phyloP scores from a whole-genome alignment of 2,113 vertebrate genomes.

The Poeciliopsis turrubarensis region DNA sequence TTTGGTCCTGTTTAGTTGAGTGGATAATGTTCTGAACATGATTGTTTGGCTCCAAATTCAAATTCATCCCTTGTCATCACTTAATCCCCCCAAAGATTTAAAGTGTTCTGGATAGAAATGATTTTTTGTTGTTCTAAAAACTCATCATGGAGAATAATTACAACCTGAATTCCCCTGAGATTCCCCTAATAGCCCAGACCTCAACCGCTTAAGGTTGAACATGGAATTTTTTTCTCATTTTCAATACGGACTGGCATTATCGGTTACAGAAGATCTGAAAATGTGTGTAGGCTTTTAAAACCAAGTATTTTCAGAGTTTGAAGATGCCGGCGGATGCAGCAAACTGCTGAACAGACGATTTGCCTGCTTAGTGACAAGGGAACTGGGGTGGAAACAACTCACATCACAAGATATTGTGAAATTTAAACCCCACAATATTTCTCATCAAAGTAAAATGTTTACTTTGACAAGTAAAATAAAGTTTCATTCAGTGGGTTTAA shows the following conservation, averaged over 20 bases:
- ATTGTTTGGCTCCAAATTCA: constrained; percentile 3
- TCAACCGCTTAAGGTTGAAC: not conserved
- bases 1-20: constrained; percentile 40
- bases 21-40: constrained; percentile 30
- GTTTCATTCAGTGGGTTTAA: no score
- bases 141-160: not conserved
- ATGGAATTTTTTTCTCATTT: not conserved
- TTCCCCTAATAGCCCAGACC: not conserved
- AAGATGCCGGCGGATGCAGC: not conserved
- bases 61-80: not conserved
- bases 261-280: no score
- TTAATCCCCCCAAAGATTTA: not conserved
- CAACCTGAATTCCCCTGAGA: not conserved
- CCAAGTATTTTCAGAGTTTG: not conserved
- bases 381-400: no score
- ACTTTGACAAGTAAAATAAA: no score
- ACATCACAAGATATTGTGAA: no score
- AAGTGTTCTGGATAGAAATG: not conserved
- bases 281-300: no score
- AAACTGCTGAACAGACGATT: no score
- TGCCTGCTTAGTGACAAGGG: no score
- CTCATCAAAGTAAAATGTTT: no score
- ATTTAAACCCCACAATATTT: no score
- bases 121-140: not conserved
- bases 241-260: not conserved